phyloP scores from a whole-genome alignment of 1,140 invertebrate species.

The Chironomus striatipennis region DNA sequence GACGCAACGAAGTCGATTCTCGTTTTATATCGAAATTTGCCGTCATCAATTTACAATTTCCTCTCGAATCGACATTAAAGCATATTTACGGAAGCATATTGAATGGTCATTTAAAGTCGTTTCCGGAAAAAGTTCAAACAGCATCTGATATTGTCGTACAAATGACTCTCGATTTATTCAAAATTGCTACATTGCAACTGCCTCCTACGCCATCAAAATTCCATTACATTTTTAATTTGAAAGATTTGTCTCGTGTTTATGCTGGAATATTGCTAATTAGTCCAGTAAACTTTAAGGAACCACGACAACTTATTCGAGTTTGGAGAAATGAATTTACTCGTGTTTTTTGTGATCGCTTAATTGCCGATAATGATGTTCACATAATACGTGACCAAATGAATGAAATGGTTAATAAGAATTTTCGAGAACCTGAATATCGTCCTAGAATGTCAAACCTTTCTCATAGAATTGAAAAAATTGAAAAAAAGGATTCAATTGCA shows the following conservation, averaged over 20 bases:
- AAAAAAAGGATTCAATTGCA: neutral
- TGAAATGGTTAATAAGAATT: neutral
- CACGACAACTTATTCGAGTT: constrained; percentile 65
- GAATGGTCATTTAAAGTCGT: constrained; percentile 58
- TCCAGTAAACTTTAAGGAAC: constrained; percentile 52
- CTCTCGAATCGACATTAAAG: constrained; percentile 61
- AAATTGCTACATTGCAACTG: constrained; percentile 62
- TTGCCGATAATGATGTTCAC: constrained; percentile 52
- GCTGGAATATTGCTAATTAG: constrained; percentile 69
- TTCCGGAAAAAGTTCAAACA: constrained; percentile 54
- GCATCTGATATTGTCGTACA: constrained; percentile 57
- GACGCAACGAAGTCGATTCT: constrained; percentile 80
- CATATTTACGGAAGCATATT: constrained; percentile 81
- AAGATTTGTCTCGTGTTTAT: constrained; percentile 76
- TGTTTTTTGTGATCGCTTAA: constrained; percentile 79
- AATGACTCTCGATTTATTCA: constrained; percentile 76
- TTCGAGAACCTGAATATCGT: neutral
- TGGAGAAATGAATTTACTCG: constrained; percentile 85
- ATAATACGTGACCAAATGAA: constrained; percentile 32
- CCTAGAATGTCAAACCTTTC: neutral
- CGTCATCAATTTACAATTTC: constrained; percentile 76
- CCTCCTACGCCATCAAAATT: constrained; percentile 89
- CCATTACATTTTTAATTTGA: constrained; percentile 89
- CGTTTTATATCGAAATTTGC: constrained; percentile 83
- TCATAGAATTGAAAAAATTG: neutral